Evolutionary conservation across 2,797 vertebrate species (phyloP), one percentile per base, ranked within the genome.

Genomic region (Microctenopoma lineatum): DNA sequence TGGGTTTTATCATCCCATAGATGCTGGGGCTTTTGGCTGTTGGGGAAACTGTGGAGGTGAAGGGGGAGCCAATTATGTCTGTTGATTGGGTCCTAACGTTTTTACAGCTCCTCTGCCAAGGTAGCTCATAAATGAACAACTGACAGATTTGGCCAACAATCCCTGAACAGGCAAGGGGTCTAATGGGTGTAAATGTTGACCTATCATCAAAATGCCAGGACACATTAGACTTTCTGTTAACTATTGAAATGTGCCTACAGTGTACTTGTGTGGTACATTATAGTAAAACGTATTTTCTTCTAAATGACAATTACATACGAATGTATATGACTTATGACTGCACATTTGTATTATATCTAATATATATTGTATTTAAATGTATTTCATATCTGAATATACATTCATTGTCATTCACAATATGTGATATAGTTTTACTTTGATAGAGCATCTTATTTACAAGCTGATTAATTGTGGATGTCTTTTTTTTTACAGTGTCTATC

Each of bases 71-170:
- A 79, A 79, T 92, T 86, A 86, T 50, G 53, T 74, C 73, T 59
- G 32, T 77, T 85, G 81, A 86, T 79, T 74, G 81, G 70, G 79
- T 85, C 76, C 76, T 77, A 76, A 84, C 64, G 73, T 77, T 83
- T 90, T 89, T 84, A 89, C 59, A 78, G 73, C 75, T 51, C 56
- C 74, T 66, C 57, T 87, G 81, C 87, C 79, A 77, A 75, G 21
- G 78, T 66, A 75, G 68, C 87, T 89, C 73, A 75, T 90, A 89
- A 92, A 92, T 7, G 9, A 74, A 70, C 77, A 85, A 81, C 70
- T 81, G 80, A 86, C 71, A 84, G 72, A 77, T 80, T 83, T 85
- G 84, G 77, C 84, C 71, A 62, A 64, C 61, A 47, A 59, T 63
- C 44, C 29, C 16, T 64, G 58, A 59, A 52, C 2, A 72, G 55